phyloP scores from a whole-genome alignment of 2,888 invertebrate species.

The Sceliomorpha sp. region DNA sequence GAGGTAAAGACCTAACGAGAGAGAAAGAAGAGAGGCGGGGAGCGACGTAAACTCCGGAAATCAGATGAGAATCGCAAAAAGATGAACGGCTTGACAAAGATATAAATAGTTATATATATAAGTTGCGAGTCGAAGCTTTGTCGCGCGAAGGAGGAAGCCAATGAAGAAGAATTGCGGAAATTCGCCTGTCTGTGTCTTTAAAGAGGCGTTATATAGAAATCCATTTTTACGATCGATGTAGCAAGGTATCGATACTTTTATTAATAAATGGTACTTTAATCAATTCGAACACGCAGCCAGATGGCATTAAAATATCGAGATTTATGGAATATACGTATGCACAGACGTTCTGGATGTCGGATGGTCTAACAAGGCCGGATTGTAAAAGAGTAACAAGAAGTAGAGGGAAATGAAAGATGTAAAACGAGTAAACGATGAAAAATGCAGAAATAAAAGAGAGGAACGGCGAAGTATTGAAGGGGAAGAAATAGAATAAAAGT shows the following conservation, averaged over 20 bases:
- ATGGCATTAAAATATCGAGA: no score
- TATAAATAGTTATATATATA: constrained; percentile 18
- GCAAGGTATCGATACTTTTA: no score
- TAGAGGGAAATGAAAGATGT: neutral
- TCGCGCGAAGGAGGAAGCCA: neutral
- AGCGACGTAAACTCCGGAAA: constrained; percentile 11
- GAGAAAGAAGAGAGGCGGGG: constrained; percentile 2
- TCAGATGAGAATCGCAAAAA: constrained; percentile 18
- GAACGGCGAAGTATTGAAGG: constrained; percentile 12
- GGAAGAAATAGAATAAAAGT: constrained; percentile 20
- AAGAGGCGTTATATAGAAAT: constrained; percentile 13
- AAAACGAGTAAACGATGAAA: neutral
- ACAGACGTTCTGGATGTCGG: neutral
- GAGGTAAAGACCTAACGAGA: constrained; percentile 8
- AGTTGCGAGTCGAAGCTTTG: no score
- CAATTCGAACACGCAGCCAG: no score
- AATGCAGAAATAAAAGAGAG: constrained; percentile 10
- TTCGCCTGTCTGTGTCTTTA: no score
- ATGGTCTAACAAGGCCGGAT: constrained; percentile 6
- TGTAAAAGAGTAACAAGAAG: constrained; percentile 1
- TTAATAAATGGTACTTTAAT: no score
- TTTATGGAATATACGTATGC: neutral
- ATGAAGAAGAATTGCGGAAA: neutral
- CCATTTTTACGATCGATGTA: neutral
- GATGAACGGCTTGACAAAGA: constrained; percentile 14